Evolutionary conservation across 2,113 vertebrate species (phyloP).

Genomic region (Chamaetylas fuelleborni): DNA sequence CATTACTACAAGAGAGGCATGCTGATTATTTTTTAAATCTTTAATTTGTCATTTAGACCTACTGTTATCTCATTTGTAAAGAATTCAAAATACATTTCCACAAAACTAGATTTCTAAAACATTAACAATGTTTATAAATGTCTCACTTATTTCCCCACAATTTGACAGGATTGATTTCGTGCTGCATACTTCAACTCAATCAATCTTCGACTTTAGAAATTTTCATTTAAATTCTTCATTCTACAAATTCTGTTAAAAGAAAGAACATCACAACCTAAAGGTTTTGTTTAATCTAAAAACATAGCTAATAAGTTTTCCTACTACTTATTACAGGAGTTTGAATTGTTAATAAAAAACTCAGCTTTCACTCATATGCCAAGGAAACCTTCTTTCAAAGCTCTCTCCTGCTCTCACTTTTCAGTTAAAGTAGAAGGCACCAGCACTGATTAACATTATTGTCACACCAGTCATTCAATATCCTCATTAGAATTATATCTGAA

Average conservation of each 20-base stretch:
- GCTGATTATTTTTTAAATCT: constrained; percentile 74
- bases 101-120: constrained; percentile 68
- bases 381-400: constrained; percentile 36
- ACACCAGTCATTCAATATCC: constrained; percentile 51
- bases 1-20: constrained; percentile 69
- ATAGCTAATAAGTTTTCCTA: constrained; percentile 35
- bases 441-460: constrained; percentile 51
- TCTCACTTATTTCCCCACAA: constrained; percentile 64
- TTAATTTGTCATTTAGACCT: constrained; percentile 76
- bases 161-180: constrained; percentile 63
- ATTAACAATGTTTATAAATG: constrained; percentile 70
- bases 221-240: constrained; percentile 51
- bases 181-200: constrained; percentile 60
- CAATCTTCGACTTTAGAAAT: constrained; percentile 49
- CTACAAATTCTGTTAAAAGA: constrained; percentile 52
- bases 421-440: constrained; percentile 33
- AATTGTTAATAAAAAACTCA: constrained; percentile 41
- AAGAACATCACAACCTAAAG: constrained; percentile 52
- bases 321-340: constrained; percentile 27
- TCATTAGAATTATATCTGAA: constrained; percentile 42
- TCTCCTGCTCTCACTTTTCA: constrained; percentile 29
- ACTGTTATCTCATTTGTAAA: constrained; percentile 73
- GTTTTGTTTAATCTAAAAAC: constrained; percentile 58
- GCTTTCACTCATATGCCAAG: constrained; percentile 61
- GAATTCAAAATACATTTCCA: constrained; percentile 68